These are phyloP conservation scores for Thymelicus acteon DNA, from an alignment of 2,888 invertebrate species.

Conservation along the genomic window DNA sequence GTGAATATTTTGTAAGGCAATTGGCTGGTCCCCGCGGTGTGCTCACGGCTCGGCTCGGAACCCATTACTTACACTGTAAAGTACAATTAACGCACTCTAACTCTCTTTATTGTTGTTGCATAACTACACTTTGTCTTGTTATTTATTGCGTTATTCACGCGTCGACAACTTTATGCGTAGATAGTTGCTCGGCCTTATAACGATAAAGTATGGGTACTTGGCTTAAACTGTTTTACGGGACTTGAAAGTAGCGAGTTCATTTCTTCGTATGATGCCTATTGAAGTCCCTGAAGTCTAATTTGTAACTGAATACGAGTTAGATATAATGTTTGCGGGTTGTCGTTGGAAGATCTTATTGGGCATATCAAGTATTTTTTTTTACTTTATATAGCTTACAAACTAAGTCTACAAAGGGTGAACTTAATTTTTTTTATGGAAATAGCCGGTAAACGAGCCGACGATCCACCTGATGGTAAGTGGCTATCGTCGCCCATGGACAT, in stretches of 20 bases:
- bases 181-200: conserved; percentile 6
- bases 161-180: conserved; percentile 11
- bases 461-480: too few relatives aligned
- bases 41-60: conserved; percentile 1
- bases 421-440: too few relatives aligned
- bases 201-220: not conserved
- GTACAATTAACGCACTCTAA: conserved; percentile 26
- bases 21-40: conserved; percentile 35
- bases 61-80: conserved; percentile 26
- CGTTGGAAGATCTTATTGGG: too few relatives aligned
- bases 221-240: not conserved
- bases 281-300: too few relatives aligned
- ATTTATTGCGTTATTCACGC: conserved; percentile 16
- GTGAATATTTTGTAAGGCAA: conserved; percentile 3
- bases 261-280: too few relatives aligned
- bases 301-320: too few relatives aligned
- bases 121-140: conserved; percentile 33
- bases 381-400: too few relatives aligned
- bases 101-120: conserved; percentile 27
- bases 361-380: too few relatives aligned
- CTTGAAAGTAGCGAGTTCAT: not conserved
- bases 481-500: too few relatives aligned
- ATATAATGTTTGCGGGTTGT: too few relatives aligned
- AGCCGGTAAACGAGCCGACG: too few relatives aligned
- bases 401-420: too few relatives aligned